A percentile compares a stretch with the other conserved stretches of the same genome.
Evolutionary conservation across 2,797 vertebrate genomes (phyloP).

Genomic region (Fratercula arctica): DNA sequence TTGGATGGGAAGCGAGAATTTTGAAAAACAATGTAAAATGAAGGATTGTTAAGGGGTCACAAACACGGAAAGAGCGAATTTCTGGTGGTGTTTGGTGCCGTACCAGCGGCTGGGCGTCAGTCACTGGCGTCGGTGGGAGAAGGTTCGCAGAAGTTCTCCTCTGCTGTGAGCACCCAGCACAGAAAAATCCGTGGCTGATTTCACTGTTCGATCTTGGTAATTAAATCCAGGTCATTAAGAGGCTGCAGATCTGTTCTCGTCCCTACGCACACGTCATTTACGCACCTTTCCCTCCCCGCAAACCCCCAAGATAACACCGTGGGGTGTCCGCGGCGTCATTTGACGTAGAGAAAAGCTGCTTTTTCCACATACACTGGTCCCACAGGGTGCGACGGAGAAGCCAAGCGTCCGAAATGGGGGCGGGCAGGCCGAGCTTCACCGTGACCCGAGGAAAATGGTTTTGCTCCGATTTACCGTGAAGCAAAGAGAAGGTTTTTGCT

Average conservation of each 20-base stretch:
- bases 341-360: background rate
- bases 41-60: background rate
- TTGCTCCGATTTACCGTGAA: fast-evolving
- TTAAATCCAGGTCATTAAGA: no score
- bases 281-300: background rate
- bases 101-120: fast-evolving
- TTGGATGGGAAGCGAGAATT: background rate
- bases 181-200: fast-evolving
- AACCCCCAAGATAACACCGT: background rate
- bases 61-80: fast-evolving
- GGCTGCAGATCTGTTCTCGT: background rate
- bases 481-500: fast-evolving
- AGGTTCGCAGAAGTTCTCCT: fast-evolving
- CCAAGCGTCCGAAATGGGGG: fast-evolving
- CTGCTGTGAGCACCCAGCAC: fast-evolving
- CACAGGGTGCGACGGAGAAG: fast-evolving
- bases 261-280: fast-evolving
- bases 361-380: fast-evolving
- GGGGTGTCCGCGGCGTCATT: no score
- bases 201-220: fast-evolving
- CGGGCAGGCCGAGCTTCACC: fast-evolving
- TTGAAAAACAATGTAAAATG: background rate
- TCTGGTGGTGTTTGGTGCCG: background rate
- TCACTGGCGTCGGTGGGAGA: fast-evolving
- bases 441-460: fast-evolving